phyloP scores from a whole-genome alignment of 2,888 invertebrate species.

The Drosophila helvetica region DNA sequence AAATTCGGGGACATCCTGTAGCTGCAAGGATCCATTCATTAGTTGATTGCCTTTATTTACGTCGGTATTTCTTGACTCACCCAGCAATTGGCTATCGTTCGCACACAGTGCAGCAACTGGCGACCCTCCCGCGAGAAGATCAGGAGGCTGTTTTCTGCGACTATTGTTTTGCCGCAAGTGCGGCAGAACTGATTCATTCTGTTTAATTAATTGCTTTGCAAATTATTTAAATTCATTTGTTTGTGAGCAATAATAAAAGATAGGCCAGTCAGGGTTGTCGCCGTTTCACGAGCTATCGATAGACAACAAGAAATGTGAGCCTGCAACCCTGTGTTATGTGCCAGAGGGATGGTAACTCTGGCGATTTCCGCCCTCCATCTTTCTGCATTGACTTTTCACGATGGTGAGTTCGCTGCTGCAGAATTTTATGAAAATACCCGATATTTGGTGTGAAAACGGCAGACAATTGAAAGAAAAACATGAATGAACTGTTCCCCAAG shows the following conservation, averaged over 20 bases:
- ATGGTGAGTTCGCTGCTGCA: conserved; percentile 81
- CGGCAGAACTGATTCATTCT: conserved; percentile 67
- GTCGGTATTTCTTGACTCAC: conserved; percentile 26
- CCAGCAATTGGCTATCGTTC: conserved; percentile 66
- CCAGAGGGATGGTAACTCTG: conserved; percentile 73
- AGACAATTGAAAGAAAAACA: conserved; percentile 15
- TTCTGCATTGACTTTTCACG: conserved; percentile 82
- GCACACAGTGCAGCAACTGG: conserved; percentile 44
- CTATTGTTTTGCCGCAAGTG: conserved; percentile 57
- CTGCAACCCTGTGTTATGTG: conserved; percentile 12
- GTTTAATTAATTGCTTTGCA: conserved; percentile 10
- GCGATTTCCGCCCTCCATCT: conserved; percentile 83
- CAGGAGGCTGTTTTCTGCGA: conserved; percentile 35
- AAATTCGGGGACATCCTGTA: conserved; percentile 50
- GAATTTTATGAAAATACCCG: conserved; percentile 51
- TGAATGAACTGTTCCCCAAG: conserved; percentile 6
- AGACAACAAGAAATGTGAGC: background rate
- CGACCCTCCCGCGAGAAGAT: conserved; percentile 47
- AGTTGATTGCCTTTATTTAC: background rate
- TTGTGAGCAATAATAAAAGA: conserved; percentile 7
- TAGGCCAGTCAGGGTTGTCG: background rate
- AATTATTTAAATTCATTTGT: conserved; percentile 38
- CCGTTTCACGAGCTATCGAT: background rate
- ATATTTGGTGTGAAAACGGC: conserved; percentile 46
- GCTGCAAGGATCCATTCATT: conserved; percentile 30